These are phyloP conservation scores for Didymodactylos carnosus DNA, from an alignment of 2,888 invertebrate genomes.

Conservation along the genomic window DNA sequence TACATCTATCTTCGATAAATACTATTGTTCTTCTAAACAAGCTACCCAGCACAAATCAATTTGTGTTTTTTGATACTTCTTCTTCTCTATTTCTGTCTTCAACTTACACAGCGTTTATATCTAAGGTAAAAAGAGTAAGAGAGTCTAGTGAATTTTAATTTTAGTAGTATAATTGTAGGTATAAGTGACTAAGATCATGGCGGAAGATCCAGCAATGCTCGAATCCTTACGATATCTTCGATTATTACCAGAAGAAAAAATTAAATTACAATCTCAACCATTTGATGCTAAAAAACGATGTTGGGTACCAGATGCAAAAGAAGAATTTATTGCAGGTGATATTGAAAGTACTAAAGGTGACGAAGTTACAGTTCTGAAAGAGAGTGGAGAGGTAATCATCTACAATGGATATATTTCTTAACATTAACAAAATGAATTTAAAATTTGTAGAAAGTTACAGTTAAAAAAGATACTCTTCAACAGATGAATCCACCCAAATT, in stretches of 20 bases:
- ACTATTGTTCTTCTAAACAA: no score
- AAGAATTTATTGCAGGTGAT: constrained; percentile 81
- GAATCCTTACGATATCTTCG: constrained; percentile 7
- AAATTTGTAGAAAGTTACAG: no score
- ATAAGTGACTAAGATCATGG: no score
- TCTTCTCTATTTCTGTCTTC: no score
- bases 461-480: constrained; percentile 40
- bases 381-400: neutral
- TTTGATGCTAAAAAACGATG: constrained; percentile 96
- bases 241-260: constrained; percentile 6
- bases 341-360: constrained; percentile 93
- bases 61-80: no score
- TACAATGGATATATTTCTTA: neutral
- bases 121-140: no score
- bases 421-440: no score
- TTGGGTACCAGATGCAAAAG: constrained; percentile 91
- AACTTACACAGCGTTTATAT: no score
- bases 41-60: no score
- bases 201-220: constrained; percentile 10
- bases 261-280: constrained; percentile 36
- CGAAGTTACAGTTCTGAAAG: constrained; percentile 41
- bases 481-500: constrained; percentile 34
- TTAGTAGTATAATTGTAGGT: no score
- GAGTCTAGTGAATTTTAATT: no score
- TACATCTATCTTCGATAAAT: no score